Base-by-base conservation (phyloP, 2,797 vertebrate species). In the Lithobates pipiens region DNA sequence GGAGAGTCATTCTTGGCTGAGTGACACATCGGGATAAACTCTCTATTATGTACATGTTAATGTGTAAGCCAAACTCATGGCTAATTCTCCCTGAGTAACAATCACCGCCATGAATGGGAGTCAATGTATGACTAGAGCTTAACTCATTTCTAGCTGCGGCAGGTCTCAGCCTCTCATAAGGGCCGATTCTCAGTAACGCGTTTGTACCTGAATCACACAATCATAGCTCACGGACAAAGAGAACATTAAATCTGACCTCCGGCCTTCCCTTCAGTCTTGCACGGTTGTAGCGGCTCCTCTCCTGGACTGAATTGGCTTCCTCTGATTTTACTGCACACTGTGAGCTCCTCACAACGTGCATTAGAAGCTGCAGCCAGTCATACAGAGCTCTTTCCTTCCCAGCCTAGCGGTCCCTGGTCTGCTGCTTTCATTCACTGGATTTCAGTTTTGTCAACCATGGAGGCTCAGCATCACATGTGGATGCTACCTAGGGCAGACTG, bases 1-100 rank as follows among this genome's bases (percentile, higher is more conserved):
- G 88, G 87, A 11, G 46, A 32, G 78, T 77, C 82, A 6, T 65
- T 90, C 88, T 89, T 85, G 61, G 27, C 46, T 2, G 34, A 81
- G 61, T 76, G 88, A 89, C 88, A 88, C 57, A 86, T 23, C 44
- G 75, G 70, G 42, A 89, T 42, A 78, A 57, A 11, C 32, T 86
- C 2, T 2, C 0, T 82, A 81, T 81, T 86, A 70, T 86, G 57
- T 32, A 44, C 63, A 86, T 81, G 88, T 79, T 89, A 83, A 6
- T 83, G 27, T 76, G 34, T 18, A 32, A 75, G 32, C 44, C 85
- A 85, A 83, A 29, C 78, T 83, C 69, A 27, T 74, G 50, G 57
- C 68, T 68, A 74, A 79, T 46, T 36, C 15, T 27, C 29, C 67
- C 9, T 6, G 10, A 44, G 80, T 0, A 0, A 68, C 81, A 89